Percentiles rank a stretch among this genome's conserved stretches.
phyloP scores from a whole-genome alignment of 2,888 invertebrate species.

The Cerastoderma edule region DNA sequence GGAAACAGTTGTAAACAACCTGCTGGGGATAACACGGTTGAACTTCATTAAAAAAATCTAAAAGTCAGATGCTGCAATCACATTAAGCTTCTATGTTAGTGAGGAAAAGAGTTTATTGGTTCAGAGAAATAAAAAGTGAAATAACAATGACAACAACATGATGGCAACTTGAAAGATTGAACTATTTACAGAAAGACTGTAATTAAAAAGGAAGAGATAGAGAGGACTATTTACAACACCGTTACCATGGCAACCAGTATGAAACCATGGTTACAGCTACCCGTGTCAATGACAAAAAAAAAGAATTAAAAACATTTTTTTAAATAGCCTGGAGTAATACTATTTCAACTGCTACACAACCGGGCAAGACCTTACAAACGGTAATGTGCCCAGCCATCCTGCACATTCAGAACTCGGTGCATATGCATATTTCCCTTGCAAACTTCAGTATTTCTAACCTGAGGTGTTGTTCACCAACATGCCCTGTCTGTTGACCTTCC shows the following conservation, averaged over 20 bases:
- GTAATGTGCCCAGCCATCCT: no score
- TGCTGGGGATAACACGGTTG: background rate
- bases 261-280: constrained; percentile 19
- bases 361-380: background rate
- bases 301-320: background rate
- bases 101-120: no score
- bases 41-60: background rate
- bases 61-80: background rate
- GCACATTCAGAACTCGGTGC: background rate
- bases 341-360: background rate
- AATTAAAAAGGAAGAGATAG: background rate
- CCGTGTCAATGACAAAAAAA: constrained; percentile 25
- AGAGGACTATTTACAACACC: constrained; percentile 15
- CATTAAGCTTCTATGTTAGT: background rate
- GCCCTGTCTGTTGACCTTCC: background rate
- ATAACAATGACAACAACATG: constrained; percentile 8
- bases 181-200: constrained; percentile 9
- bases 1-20: background rate
- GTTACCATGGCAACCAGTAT: constrained; percentile 11
- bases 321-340: background rate
- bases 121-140: background rate
- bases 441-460: background rate
- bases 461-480: background rate
- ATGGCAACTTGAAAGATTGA: constrained; percentile 19
- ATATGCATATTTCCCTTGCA: background rate